Evolutionary conservation across 2,888 invertebrate genomes (phyloP).

Genomic region (Drymonia ruficornis): DNA sequence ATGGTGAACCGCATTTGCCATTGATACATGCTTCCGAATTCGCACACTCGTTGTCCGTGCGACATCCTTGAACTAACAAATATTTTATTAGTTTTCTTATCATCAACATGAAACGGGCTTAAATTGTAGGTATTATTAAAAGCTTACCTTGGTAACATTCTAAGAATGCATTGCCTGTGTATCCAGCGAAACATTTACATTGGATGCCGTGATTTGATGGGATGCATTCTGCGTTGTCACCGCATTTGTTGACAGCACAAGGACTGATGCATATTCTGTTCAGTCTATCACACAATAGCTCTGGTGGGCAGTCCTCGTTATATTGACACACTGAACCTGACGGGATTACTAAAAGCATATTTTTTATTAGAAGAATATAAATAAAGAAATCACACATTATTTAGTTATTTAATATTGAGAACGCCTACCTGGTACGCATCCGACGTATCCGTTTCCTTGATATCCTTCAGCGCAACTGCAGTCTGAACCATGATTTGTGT

Average conservation of each 20-base stretch:
- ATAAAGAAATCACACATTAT: background rate
- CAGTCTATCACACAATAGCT: constrained; percentile 92
- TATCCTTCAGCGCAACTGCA: constrained; percentile 94
- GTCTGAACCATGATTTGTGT: constrained; percentile 94
- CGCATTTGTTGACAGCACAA: constrained; percentile 91
- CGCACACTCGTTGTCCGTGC: constrained; percentile 89
- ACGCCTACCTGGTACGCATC: constrained; percentile 90
- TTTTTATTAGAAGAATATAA: constrained; percentile 8
- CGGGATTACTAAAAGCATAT: constrained; percentile 60
- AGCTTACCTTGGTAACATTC: constrained; percentile 87
- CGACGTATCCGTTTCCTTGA: constrained; percentile 93
- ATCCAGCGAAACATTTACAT: constrained; percentile 90
- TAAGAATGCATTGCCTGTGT: constrained; percentile 90
- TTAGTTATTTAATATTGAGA: constrained; percentile 1
- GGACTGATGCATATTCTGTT: constrained; percentile 94
- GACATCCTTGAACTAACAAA: constrained; percentile 87
- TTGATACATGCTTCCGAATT: constrained; percentile 91
- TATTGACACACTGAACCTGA: constrained; percentile 90
- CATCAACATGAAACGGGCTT: background rate
- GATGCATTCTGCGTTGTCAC: constrained; percentile 91
- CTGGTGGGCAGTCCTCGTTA: constrained; percentile 96
- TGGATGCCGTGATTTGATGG: constrained; percentile 90
- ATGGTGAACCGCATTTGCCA: constrained; percentile 90
- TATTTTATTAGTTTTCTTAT: background rate
- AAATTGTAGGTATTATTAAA: background rate